phyloP scores from a whole-genome alignment of 92 coral and sea anemone species.

The Epizoanthus ramosus region DNA sequence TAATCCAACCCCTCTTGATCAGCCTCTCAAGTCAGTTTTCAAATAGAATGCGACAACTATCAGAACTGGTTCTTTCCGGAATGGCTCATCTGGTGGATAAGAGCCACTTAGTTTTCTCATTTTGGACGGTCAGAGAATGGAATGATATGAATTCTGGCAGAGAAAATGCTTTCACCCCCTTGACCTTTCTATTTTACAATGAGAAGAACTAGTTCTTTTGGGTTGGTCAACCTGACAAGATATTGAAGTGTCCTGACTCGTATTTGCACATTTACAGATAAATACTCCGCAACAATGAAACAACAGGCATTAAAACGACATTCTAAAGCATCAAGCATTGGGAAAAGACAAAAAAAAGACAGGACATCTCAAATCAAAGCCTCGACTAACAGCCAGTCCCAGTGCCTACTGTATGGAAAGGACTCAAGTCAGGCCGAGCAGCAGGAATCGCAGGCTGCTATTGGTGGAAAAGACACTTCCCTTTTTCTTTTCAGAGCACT shows the following conservation, averaged over 20 bases:
- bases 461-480: conserved; percentile 90
- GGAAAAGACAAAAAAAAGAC: conserved; percentile 37
- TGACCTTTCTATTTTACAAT: too few relatives aligned
- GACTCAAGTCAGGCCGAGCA: conserved; percentile 37
- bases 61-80: too few relatives aligned
- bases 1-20: too few relatives aligned
- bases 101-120: too few relatives aligned
- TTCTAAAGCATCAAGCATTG: conserved; percentile 36
- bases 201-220: too few relatives aligned
- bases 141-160: too few relatives aligned
- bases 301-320: conserved; percentile 23
- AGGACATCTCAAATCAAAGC: not conserved
- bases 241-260: not conserved
- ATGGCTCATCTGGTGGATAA: too few relatives aligned
- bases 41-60: too few relatives aligned
- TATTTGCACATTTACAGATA: conserved; percentile 28
- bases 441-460: conserved; percentile 57
- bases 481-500: conserved; percentile 90
- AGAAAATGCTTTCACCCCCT: too few relatives aligned
- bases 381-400: conserved; percentile 10
- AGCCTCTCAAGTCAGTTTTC: too few relatives aligned
- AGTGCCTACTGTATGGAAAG: conserved; percentile 54
- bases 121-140: too few relatives aligned
- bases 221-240: not conserved
- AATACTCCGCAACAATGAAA: not conserved